Evolutionary conservation across 2,888 invertebrate genomes (phyloP).

Genomic region (Allacma fusca): DNA sequence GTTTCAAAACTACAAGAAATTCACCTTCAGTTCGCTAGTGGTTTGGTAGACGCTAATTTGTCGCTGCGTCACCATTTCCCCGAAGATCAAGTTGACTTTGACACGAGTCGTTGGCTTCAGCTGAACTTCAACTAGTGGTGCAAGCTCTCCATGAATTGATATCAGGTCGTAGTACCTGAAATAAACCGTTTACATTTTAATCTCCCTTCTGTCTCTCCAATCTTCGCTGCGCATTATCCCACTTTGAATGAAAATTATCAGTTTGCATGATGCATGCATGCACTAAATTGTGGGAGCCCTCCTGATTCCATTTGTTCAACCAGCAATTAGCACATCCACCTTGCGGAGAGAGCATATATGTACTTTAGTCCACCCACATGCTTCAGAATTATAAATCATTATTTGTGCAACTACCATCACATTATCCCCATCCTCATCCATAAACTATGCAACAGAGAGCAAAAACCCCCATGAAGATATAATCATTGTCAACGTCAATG

Average conservation of each 20-base stretch:
- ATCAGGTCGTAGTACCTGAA: constrained; percentile 82
- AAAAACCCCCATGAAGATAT: no score
- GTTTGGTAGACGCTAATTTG: constrained; percentile 76
- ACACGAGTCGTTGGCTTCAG: constrained; percentile 77
- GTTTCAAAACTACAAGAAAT: neutral
- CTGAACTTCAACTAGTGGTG: constrained; percentile 88
- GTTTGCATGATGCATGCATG: constrained; percentile 9
- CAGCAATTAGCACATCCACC: neutral
- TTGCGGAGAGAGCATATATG: neutral
- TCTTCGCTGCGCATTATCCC: no score
- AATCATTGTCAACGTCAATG: no score
- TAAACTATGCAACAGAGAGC: no score
- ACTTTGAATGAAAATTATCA: neutral
- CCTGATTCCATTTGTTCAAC: neutral
- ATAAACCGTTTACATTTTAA: neutral
- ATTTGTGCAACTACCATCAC: no score
- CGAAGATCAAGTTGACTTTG: constrained; percentile 83
- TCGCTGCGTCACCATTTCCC: constrained; percentile 64
- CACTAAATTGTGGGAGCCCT: neutral
- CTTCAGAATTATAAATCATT: no score
- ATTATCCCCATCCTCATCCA: no score
- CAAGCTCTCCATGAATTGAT: constrained; percentile 84
- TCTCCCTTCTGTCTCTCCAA: neutral
- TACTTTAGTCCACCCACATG: no score
- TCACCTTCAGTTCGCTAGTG: constrained; percentile 78